Evolutionary conservation across 2,113 vertebrate genomes (phyloP).

Genomic region (Caracal caracal): DNA sequence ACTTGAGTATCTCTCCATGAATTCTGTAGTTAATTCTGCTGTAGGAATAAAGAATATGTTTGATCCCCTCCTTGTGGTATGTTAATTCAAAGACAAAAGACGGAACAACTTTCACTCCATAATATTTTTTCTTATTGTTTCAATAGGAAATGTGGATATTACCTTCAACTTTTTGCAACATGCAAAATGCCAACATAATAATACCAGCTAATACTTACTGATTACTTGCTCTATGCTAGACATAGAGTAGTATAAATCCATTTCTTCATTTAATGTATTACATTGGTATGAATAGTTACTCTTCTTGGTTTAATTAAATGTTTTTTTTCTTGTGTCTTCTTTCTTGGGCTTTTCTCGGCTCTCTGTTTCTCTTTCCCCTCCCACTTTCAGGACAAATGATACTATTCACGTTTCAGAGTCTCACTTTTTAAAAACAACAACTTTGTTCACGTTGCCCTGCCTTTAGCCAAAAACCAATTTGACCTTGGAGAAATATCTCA

Average conservation of each 20-base stretch:
- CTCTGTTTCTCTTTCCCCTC: neutral
- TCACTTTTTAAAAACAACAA: neutral
- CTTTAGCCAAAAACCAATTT: slow-evolving; percentile 32
- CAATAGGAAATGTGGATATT: neutral
- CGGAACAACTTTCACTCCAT: neutral
- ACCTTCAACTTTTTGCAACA: neutral
- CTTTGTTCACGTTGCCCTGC: neutral
- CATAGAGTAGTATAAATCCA: neutral
- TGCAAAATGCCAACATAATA: neutral
- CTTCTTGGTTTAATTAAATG: neutral
- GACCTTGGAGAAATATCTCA: slow-evolving; percentile 25
- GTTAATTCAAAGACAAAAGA: slow-evolving; percentile 38
- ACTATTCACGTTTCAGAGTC: neutral
- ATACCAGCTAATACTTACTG: neutral
- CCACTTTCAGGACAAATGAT: neutral
- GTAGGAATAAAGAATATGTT: neutral
- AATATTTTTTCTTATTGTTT: slow-evolving; percentile 29
- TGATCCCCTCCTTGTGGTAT: neutral
- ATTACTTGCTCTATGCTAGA: neutral
- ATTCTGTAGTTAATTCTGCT: neutral
- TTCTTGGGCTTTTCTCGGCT: neutral
- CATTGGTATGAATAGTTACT: neutral
- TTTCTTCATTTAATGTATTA: neutral
- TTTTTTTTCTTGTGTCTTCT: neutral
- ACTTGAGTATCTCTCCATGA: neutral